These are phyloP conservation scores for Heliconius nattereri DNA, from an alignment of 1,140 invertebrate genomes.

Conservation along the genomic window DNA sequence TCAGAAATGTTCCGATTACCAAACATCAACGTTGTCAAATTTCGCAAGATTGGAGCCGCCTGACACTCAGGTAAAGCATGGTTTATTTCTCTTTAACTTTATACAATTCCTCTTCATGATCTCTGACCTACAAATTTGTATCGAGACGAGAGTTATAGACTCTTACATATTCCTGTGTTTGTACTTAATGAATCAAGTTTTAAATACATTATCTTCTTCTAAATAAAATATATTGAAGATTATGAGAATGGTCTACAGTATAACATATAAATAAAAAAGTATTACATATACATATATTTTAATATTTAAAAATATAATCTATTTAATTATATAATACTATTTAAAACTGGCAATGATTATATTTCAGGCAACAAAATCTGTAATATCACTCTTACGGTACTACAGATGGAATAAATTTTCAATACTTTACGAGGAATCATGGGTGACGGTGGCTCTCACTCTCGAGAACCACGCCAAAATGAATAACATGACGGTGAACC, in stretches of 20 bases:
- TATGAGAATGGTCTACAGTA: too few relatives aligned
- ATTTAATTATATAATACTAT: constrained; percentile 4
- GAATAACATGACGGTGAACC: constrained; percentile 91
- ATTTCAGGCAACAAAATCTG: constrained; percentile 92
- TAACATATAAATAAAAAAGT: too few relatives aligned
- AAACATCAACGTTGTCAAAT: constrained; percentile 92
- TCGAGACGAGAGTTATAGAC: background rate
- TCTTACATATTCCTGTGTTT: background rate
- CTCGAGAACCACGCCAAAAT: constrained; percentile 86
- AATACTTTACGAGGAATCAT: constrained; percentile 92
- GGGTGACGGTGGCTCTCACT: constrained; percentile 89
- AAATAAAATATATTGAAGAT: background rate
- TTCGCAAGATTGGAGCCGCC: constrained; percentile 97
- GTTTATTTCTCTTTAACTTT: background rate
- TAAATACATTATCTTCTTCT: background rate
- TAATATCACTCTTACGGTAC: constrained; percentile 93
- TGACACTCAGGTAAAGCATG: constrained; percentile 92
- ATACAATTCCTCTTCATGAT: background rate
- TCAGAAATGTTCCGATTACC: constrained; percentile 96
- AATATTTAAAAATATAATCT: too few relatives aligned
- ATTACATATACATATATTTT: too few relatives aligned
- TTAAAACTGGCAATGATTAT: background rate
- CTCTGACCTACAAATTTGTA: too few relatives aligned
- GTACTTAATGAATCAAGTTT: background rate
- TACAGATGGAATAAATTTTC: constrained; percentile 97